These are phyloP conservation scores for Odocoileus virginianus DNA, from an alignment of 2,113 vertebrate genomes.

Conservation along the genomic window DNA sequence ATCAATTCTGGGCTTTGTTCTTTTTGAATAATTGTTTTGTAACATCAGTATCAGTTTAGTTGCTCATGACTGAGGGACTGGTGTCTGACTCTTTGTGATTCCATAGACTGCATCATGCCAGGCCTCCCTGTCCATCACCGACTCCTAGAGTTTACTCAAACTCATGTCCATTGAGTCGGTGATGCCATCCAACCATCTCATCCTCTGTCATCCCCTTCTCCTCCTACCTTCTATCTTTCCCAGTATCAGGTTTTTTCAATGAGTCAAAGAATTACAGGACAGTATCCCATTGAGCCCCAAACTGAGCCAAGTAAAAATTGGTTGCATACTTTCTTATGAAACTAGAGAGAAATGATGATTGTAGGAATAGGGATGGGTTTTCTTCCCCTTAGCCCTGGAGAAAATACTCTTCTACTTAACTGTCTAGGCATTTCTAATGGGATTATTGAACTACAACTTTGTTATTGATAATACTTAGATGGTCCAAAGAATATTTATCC, in stretches of 20 bases:
- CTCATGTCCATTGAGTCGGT: background rate
- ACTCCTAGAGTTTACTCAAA: background rate
- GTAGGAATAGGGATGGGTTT: background rate
- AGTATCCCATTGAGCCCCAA: background rate
- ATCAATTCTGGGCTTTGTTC: background rate
- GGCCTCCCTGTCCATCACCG: background rate
- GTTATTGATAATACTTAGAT: background rate
- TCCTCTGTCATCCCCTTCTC: background rate
- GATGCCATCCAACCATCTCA: background rate
- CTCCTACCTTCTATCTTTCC: background rate
- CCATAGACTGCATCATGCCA: background rate
- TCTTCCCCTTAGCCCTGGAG: background rate
- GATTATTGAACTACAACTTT: background rate
- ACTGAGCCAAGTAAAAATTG: background rate
- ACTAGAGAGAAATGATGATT: background rate
- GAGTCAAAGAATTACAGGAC: background rate
- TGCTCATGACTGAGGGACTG: background rate
- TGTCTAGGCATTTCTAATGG: background rate
- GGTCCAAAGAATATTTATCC: background rate
- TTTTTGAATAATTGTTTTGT: constrained; percentile 1
- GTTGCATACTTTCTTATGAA: background rate
- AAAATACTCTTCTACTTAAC: background rate
- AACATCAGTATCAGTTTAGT: background rate
- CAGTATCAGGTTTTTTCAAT: background rate
- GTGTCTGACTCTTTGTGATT: background rate